Conservation (phyloP, 2,888 invertebrate species). For the Volucella bombylans region DNA sequence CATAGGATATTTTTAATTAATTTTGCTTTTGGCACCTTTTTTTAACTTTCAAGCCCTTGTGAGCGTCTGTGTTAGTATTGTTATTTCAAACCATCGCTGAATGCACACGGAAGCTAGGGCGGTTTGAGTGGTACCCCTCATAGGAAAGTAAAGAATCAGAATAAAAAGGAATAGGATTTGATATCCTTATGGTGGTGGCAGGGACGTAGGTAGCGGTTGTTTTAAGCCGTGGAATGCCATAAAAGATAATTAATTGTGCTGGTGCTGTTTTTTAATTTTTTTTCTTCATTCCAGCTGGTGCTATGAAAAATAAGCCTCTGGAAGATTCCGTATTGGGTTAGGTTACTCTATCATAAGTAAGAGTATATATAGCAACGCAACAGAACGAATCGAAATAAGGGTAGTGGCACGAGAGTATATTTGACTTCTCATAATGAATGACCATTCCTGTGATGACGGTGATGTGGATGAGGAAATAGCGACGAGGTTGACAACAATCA, state of each 20-base stretch:
- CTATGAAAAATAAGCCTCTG: not conserved
- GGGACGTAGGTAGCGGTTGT: constrained; percentile 27
- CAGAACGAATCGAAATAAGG: too few relatives aligned
- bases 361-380: too few relatives aligned
- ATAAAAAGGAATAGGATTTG: constrained; percentile 21
- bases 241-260: constrained; percentile 71
- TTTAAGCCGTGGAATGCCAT: constrained; percentile 56
- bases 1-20: constrained; percentile 70
- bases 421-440: constrained; percentile 53
- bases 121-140: not conserved
- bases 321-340: not conserved
- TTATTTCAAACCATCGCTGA: constrained; percentile 19
- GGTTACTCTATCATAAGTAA: not conserved
- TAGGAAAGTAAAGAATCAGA: not conserved
- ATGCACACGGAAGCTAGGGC: constrained; percentile 22
- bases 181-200: constrained; percentile 38
- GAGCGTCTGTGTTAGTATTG: not conserved
- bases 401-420: not conserved
- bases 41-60: constrained; percentile 40
- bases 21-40: constrained; percentile 65
- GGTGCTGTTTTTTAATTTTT: constrained; percentile 38
- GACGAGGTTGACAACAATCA: constrained; percentile 1
- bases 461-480: too few relatives aligned
- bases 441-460: constrained; percentile 1
- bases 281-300: not conserved